phyloP scores from a whole-genome alignment of 2,888 invertebrate species.

The Archips xylosteana region DNA sequence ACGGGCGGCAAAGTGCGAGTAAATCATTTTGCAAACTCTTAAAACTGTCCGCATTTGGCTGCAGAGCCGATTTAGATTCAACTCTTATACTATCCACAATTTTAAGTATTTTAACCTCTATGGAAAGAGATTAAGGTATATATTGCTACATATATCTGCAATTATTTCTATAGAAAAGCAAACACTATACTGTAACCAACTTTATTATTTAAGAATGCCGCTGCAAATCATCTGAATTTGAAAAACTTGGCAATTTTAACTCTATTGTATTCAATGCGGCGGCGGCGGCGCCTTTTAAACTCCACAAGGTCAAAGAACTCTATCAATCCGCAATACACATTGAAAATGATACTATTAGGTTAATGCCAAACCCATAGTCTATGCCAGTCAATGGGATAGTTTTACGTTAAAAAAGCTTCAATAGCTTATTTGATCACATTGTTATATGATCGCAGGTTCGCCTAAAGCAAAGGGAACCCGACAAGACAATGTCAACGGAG shows the following conservation, averaged over 20 bases:
- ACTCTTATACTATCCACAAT: not conserved
- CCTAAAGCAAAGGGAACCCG: too few species aligned
- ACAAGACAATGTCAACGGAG: too few species aligned
- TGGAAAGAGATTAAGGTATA: not conserved
- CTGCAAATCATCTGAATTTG: not conserved
- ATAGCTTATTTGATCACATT: not conserved
- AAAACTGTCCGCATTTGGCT: slow-evolving; percentile 7
- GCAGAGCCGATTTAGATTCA: not conserved
- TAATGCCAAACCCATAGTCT: not conserved
- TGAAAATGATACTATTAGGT: not conserved
- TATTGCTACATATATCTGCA: not conserved
- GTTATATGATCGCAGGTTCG: not conserved
- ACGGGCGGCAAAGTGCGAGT: slow-evolving; percentile 1
- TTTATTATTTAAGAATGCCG: not conserved
- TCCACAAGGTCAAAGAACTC: not conserved
- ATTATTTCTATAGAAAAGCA: not conserved
- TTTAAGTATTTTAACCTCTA: not conserved
- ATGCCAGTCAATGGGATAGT: not conserved
- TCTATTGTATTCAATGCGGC: not conserved
- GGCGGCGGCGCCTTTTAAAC: not conserved
- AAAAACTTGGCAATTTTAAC: not conserved
- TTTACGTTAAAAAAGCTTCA: not conserved
- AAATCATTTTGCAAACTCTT: slow-evolving; percentile 13
- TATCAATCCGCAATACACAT: not conserved
- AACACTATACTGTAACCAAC: not conserved